phyloP scores from a whole-genome alignment of 2,113 vertebrate species.

The Danio rerio region DNA sequence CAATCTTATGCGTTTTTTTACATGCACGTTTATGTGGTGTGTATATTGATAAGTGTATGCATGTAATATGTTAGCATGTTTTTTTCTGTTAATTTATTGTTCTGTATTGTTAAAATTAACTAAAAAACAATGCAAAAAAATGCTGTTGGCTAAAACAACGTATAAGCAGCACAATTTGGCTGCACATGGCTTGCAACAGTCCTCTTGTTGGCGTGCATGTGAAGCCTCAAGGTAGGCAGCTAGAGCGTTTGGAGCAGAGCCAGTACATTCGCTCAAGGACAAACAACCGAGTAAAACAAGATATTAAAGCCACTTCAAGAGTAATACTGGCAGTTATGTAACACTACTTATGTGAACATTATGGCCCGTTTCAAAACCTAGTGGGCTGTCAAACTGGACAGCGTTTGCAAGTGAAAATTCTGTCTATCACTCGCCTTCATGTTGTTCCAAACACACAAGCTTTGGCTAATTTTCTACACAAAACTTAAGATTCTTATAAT shows the following conservation, averaged over 20 bases:
- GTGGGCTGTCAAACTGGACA: not conserved
- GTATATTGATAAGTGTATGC: too few species aligned
- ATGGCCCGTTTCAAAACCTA: not conserved
- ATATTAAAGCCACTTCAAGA: not conserved
- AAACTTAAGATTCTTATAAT: too few species aligned
- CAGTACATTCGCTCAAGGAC: not conserved
- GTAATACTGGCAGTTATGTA: not conserved
- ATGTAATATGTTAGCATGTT: too few species aligned
- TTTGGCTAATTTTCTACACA: too few species aligned
- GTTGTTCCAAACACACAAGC: too few species aligned
- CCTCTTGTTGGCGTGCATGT: not conserved
- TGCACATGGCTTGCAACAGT: not conserved
- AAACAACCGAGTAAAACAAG: not conserved
- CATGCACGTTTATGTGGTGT: too few species aligned
- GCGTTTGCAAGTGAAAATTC: not conserved
- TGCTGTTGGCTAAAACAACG: not conserved
- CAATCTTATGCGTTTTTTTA: too few species aligned
- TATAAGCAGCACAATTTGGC: not conserved
- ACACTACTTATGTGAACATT: not conserved
- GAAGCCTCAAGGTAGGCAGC: not conserved
- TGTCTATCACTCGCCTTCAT: too few species aligned
- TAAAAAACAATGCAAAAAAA: too few species aligned
- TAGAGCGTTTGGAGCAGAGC: not conserved
- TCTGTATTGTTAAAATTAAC: too few species aligned
- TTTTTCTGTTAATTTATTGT: too few species aligned